These are phyloP conservation scores for Zalophus californianus DNA, from an alignment of 2,797 vertebrate species.

Conservation along the genomic window DNA sequence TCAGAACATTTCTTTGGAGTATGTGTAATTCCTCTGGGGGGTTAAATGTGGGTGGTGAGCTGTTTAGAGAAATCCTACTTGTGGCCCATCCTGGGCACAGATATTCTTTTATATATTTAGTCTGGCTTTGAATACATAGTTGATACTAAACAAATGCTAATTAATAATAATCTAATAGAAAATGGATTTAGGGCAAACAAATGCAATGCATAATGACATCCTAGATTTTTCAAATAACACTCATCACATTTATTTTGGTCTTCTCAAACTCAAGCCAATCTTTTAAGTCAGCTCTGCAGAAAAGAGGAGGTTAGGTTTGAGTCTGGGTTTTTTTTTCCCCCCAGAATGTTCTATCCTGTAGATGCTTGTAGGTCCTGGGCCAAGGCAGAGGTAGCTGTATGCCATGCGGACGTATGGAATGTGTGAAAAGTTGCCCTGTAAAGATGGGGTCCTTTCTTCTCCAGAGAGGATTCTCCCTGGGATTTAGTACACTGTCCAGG, in stretches of 20 bases:
- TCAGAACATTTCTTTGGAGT: constrained; percentile 66
- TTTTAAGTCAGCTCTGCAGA: constrained; percentile 50
- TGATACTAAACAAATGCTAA: constrained; percentile 75
- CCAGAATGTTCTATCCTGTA: not conserved
- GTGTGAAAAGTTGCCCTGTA: not conserved
- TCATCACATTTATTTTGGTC: constrained; percentile 63
- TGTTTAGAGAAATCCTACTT: constrained; percentile 24
- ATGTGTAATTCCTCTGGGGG: constrained; percentile 37
- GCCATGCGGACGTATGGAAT: not conserved
- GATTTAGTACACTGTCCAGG: constrained; percentile 28
- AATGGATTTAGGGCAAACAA: constrained; percentile 79
- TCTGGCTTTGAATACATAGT: constrained; percentile 42
- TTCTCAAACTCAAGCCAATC: constrained; percentile 62
- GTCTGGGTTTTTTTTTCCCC: not conserved
- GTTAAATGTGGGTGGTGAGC: not conserved
- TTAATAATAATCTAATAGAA: constrained; percentile 80
- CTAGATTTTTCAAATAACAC: constrained; percentile 73
- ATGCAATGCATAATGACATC: constrained; percentile 62
- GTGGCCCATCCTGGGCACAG: not conserved
- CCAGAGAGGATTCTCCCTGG: constrained; percentile 2
- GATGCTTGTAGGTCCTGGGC: not conserved
- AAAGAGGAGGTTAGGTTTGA: constrained; percentile 42
- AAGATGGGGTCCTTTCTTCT: not conserved
- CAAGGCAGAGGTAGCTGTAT: not conserved
- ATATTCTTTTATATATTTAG: constrained; percentile 56